Evolutionary conservation across 2,113 vertebrate genomes (phyloP).

Genomic region (Scophthalmus maximus): DNA sequence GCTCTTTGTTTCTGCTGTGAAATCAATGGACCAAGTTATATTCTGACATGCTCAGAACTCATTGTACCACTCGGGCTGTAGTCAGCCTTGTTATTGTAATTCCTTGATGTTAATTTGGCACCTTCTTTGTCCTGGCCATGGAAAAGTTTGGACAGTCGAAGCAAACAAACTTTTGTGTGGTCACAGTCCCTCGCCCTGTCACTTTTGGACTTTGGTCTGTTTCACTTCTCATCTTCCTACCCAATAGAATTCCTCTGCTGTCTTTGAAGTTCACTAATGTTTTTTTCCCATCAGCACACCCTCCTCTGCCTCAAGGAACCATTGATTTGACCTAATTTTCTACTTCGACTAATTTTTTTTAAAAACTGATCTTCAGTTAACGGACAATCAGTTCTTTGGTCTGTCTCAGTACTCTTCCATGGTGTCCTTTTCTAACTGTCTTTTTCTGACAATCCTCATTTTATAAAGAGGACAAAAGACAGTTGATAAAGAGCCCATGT

Average conservation of each 20-base stretch:
- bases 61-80: not conserved
- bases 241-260: conserved; percentile 33
- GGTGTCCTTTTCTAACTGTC: conserved; percentile 26
- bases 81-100: not conserved
- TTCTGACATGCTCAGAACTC: not conserved
- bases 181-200: conserved; percentile 31
- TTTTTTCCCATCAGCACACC: conserved; percentile 65
- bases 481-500: conserved; percentile 45
- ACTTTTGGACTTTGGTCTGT: conserved; percentile 31
- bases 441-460: not conserved
- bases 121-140: not conserved
- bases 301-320: conserved; percentile 46
- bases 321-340: conserved; percentile 67
- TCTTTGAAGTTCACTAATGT: conserved; percentile 69
- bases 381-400: conserved; percentile 53
- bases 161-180: conserved; percentile 37
- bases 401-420: conserved; percentile 63
- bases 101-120: not conserved
- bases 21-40: not conserved
- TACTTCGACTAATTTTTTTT: conserved; percentile 41
- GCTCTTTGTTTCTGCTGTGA: conserved; percentile 58
- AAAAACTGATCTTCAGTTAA: conserved; percentile 51
- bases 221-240: conserved; percentile 26
- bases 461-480: conserved; percentile 28
- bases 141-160: conserved; percentile 31